These are phyloP conservation scores for Orestias chungarensis DNA, from an alignment of 2,797 vertebrate genomes.

Conservation along the genomic window DNA sequence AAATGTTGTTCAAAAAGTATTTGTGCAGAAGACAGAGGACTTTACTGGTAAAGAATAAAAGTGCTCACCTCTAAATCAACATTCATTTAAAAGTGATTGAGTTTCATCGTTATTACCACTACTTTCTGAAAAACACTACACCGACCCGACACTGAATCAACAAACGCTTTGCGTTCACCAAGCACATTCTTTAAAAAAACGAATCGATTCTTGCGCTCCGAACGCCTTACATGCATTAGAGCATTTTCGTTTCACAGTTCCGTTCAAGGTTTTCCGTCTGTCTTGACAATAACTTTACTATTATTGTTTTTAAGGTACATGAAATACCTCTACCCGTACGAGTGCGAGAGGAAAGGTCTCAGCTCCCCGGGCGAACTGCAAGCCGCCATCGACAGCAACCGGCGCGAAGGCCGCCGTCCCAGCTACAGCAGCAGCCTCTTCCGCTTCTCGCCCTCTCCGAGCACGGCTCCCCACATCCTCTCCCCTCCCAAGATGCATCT, in stretches of 20 bases:
- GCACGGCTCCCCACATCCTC: slow-evolving; percentile 85
- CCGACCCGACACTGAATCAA: not conserved
- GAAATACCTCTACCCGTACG: slow-evolving; percentile 97
- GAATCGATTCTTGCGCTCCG: not conserved
- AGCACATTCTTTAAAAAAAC: not conserved
- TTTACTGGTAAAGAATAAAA: not conserved
- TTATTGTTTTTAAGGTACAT: slow-evolving; percentile 86
- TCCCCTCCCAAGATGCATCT: slow-evolving; percentile 92
- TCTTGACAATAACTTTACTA: not conserved
- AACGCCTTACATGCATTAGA: not conserved
- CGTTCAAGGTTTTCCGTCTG: not conserved
- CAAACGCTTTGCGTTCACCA: too few relatives aligned
- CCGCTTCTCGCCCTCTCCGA: slow-evolving; percentile 85
- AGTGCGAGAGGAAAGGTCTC: slow-evolving; percentile 94
- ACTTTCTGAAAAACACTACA: not conserved
- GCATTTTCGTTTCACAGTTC: not conserved
- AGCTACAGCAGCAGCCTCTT: slow-evolving; percentile 95
- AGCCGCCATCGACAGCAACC: slow-evolving; percentile 95
- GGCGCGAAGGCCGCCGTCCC: slow-evolving; percentile 92
- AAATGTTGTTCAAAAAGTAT: not conserved
- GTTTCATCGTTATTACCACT: not conserved
- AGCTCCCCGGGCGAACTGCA: slow-evolving; percentile 95
- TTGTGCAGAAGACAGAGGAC: not conserved
- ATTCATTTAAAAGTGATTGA: not conserved
- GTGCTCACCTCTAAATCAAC: not conserved